Evolutionary conservation across 1,140 invertebrate species (phyloP).

Genomic region (Campoletis sonorensis): DNA sequence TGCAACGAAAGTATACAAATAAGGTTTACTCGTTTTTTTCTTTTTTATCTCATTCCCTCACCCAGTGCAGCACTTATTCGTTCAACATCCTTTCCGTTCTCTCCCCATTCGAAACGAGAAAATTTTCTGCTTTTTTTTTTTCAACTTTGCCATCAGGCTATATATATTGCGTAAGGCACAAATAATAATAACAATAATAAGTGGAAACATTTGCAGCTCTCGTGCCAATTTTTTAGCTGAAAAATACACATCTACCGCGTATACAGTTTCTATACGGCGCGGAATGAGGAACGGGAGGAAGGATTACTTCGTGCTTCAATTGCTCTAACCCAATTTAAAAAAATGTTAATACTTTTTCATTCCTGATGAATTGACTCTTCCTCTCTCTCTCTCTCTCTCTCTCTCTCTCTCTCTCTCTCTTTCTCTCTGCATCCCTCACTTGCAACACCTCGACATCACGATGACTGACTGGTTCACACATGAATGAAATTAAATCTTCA

Average conservation of each 20-base stretch:
- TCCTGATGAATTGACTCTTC: slow-evolving; percentile 22
- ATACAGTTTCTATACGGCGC: background rate
- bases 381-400: background rate
- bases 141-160: background rate
- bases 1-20: slow-evolving; percentile 59
- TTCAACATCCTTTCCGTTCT: slow-evolving; percentile 3
- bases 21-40: slow-evolving; percentile 48
- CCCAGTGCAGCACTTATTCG: slow-evolving; percentile 6
- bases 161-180: background rate
- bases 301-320: background rate
- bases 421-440: background rate
- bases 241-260: background rate
- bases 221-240: slow-evolving; percentile 24
- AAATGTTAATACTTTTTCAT: slow-evolving; percentile 33
- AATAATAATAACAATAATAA: slow-evolving; percentile 6
- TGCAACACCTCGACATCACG: background rate
- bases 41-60: slow-evolving; percentile 17
- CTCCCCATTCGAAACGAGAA: slow-evolving; percentile 9
- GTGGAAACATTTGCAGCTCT: slow-evolving; percentile 20
- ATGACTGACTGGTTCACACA: slow-evolving; percentile 20
- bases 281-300: background rate
- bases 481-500: slow-evolving; percentile 32
- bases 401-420: background rate
- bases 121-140: slow-evolving; percentile 23
- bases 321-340: slow-evolving; percentile 29